Percentiles rank a stretch among this genome's conserved stretches.
Evolutionary conservation across 2,888 invertebrate species (phyloP).

Genomic region (Fragum sueziense): DNA sequence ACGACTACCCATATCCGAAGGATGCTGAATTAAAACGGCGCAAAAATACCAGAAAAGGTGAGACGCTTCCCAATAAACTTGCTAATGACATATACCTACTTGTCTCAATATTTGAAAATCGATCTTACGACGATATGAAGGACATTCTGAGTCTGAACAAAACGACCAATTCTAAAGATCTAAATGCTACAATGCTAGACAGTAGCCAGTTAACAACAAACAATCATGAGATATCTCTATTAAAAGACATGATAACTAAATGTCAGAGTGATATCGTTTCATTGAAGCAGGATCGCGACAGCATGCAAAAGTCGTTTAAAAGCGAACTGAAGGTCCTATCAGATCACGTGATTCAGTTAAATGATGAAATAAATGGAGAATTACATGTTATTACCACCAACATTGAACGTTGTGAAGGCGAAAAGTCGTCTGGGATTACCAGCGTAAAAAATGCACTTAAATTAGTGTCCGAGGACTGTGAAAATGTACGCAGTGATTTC

Average conservation of each 20-base stretch:
- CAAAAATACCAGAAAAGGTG: conserved; percentile 8
- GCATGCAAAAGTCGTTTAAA: not conserved
- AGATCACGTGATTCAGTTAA: too few species aligned
- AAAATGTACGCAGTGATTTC: too few species aligned
- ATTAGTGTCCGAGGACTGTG: too few species aligned
- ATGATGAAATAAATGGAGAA: not conserved
- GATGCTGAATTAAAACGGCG: conserved; percentile 6
- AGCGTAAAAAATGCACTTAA: too few species aligned
- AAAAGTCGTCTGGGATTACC: too few species aligned
- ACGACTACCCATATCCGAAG: conserved; percentile 1
- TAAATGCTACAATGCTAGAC: not conserved
- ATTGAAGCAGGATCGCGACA: not conserved
- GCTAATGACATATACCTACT: not conserved
- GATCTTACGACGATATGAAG: not conserved
- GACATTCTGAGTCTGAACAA: not conserved
- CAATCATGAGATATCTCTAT: not conserved
- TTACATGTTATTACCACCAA: not conserved
- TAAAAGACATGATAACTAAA: not conserved
- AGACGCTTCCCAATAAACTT: not conserved
- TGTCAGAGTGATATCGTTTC: not conserved
- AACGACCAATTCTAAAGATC: not conserved
- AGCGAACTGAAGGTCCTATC: too few species aligned
- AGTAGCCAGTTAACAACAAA: not conserved
- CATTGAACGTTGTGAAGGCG: too few species aligned
- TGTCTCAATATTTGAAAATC: not conserved